phyloP scores from a whole-genome alignment of 2,797 vertebrate genomes.

The Leptatherina wallacei region DNA sequence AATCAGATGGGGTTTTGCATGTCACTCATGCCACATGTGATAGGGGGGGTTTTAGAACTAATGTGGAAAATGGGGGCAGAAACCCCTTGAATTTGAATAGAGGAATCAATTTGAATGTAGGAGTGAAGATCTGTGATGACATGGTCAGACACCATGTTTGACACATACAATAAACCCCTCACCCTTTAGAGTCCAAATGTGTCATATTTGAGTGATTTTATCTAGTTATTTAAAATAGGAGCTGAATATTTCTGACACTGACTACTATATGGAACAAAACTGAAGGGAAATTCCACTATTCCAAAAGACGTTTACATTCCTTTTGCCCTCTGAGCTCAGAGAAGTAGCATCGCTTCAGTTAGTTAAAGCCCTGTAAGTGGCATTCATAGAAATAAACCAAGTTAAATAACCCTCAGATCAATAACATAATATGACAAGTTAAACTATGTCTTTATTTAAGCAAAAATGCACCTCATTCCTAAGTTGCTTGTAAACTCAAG shows the following conservation, averaged over 20 bases:
- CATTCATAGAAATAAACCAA: no score
- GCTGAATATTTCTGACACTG: conserved; percentile 45
- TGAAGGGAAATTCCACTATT: conserved; percentile 55
- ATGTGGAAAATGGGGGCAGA: conserved; percentile 29
- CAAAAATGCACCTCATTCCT: no score
- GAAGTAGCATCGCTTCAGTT: conserved; percentile 51
- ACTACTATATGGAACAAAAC: conserved; percentile 54
- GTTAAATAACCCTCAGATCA: no score
- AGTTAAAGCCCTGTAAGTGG: conserved; percentile 39
- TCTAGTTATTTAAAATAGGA: conserved; percentile 62
- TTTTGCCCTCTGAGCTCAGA: conserved; percentile 48
- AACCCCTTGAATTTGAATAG: conserved; percentile 47
- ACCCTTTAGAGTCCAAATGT: conserved; percentile 45
- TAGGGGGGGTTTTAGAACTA: conserved; percentile 31
- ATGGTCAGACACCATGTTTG: conserved; percentile 27
- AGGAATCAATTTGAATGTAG: conserved; percentile 50
- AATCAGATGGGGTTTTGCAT: conserved; percentile 48
- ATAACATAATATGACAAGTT: no score
- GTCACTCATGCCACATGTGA: conserved; percentile 52
- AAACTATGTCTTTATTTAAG: no score
- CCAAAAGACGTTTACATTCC: conserved; percentile 48
- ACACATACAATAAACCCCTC: conserved; percentile 45
- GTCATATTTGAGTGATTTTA: conserved; percentile 35
- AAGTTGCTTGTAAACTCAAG: no score
- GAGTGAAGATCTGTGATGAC: conserved; percentile 49